Conservation (phyloP, 2,113 vertebrate genomes). For the Cathartes aura region DNA sequence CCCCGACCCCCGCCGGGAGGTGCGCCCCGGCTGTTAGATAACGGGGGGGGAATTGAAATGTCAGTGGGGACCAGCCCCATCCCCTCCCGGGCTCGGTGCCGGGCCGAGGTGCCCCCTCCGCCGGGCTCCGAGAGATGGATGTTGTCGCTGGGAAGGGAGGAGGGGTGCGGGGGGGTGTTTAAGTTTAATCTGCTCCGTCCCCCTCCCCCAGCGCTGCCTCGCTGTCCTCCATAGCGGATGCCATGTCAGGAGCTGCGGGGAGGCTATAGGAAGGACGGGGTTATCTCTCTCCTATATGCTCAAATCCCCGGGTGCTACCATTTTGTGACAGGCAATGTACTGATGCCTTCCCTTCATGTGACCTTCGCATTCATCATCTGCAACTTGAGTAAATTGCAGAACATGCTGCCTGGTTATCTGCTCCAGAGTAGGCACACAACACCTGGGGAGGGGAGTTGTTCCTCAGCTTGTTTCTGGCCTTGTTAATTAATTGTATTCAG, state of each 20-base stretch:
- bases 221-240: conserved; percentile 34
- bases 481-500: neutral
- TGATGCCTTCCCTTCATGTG: conserved; percentile 46
- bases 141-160: neutral
- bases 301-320: conserved; percentile 14
- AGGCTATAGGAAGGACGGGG: conserved; percentile 11
- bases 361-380: conserved; percentile 61
- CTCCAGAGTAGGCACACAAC: neutral
- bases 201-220: neutral
- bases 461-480: neutral
- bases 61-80: neutral
- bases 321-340: conserved; percentile 27
- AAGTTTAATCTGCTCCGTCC: conserved; percentile 25
- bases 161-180: neutral
- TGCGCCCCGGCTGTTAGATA: conserved; percentile 6
- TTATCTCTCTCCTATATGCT: neutral
- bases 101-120: neutral
- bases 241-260: conserved; percentile 9
- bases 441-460: neutral
- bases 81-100: neutral
- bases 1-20: neutral
- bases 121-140: neutral
- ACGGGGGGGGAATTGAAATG: neutral
- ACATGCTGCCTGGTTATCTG: neutral
- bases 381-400: conserved; percentile 28